A percentile compares a stretch with the other conserved stretches of the same genome.
phyloP scores from a whole-genome alignment of 2,797 vertebrate species.

The Tachyglossus aculeatus region DNA sequence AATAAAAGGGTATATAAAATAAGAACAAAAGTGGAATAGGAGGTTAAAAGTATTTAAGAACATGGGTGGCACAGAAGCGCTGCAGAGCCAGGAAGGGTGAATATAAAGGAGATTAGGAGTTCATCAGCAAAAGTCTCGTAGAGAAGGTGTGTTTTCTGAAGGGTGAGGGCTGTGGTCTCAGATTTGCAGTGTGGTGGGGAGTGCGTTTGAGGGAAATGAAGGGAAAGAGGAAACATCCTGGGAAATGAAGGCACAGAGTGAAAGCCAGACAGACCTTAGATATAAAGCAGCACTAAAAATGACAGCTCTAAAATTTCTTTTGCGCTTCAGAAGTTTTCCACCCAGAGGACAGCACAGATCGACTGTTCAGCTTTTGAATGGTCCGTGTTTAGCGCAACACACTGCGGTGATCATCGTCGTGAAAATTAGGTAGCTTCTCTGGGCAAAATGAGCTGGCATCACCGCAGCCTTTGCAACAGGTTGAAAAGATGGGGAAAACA shows the following conservation, averaged over 20 bases:
- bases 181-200: too few species aligned
- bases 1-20: too few species aligned
- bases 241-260: neutral
- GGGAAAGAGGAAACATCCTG: neutral
- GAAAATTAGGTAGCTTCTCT: neutral
- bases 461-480: rapidly evolving
- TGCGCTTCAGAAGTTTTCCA: neutral
- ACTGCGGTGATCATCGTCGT: neutral
- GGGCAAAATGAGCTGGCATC: neutral
- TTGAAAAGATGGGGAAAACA: too few species aligned
- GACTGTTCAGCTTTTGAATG: neutral
- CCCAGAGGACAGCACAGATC: neutral
- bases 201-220: neutral
- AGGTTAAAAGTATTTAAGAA: too few species aligned
- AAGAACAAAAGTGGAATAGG: too few species aligned
- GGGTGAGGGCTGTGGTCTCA: too few species aligned
- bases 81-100: too few species aligned
- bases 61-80: too few species aligned
- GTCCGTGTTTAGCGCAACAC: neutral
- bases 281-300: neutral
- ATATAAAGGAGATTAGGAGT: too few species aligned
- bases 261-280: too few species aligned
- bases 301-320: neutral
- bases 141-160: too few species aligned
- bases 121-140: too few species aligned